Evolutionary conservation across 2,888 invertebrate genomes (phyloP).

Genomic region (Heliconius hortense): DNA sequence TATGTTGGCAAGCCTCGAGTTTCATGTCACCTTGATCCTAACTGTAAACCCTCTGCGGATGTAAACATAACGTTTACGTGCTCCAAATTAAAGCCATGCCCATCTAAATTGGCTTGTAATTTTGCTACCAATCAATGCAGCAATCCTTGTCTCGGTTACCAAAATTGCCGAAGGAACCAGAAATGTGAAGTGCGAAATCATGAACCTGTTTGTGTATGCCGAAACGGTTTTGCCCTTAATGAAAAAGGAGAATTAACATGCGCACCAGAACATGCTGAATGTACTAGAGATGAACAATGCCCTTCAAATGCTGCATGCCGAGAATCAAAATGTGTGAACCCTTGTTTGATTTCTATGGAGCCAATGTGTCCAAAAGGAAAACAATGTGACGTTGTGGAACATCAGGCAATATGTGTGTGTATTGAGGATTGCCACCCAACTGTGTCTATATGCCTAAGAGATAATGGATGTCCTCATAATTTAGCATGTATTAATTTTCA

Average conservation of each 20-base stretch:
- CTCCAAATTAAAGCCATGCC: constrained; percentile 86
- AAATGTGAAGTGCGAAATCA: constrained; percentile 94
- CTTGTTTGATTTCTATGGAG: constrained; percentile 86
- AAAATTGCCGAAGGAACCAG: constrained; percentile 90
- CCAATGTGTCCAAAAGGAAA: constrained; percentile 91
- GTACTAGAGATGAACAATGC: constrained; percentile 91
- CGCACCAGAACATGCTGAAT: constrained; percentile 90
- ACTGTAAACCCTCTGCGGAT: constrained; percentile 85
- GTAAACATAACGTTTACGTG: constrained; percentile 84
- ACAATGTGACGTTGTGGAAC: constrained; percentile 93
- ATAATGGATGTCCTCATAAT: constrained; percentile 92
- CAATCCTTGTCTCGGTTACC: constrained; percentile 88
- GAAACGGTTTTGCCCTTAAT: constrained; percentile 93
- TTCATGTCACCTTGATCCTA: constrained; percentile 89
- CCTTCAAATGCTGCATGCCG: constrained; percentile 93
- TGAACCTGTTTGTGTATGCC: constrained; percentile 92
- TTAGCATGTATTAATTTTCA: constrained; percentile 93
- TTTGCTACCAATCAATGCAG: constrained; percentile 86
- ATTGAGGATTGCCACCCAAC: constrained; percentile 93
- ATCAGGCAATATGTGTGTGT: constrained; percentile 93
- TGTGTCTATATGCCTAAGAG: constrained; percentile 93
- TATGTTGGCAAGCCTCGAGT: constrained; percentile 91
- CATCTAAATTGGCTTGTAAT: constrained; percentile 88
- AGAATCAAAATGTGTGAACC: constrained; percentile 92
- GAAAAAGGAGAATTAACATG: constrained; percentile 93